Base-by-base conservation (phyloP, 2,113 vertebrate genomes). In the Psettodes erumei region DNA sequence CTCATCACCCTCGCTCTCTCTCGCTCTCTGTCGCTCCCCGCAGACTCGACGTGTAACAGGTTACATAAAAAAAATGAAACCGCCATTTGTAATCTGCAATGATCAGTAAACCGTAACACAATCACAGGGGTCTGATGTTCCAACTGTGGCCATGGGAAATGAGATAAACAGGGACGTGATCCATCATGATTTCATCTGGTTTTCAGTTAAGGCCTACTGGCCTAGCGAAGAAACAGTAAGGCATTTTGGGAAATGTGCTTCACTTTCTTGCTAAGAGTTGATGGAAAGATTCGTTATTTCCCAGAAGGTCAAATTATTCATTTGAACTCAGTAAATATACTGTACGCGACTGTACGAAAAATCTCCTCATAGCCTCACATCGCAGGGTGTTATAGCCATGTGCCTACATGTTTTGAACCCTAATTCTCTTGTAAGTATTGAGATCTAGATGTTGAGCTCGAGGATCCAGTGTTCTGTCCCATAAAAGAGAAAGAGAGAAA, bases 11-110 rank as follows among this genome's bases (percentile, higher is more conserved):
- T 47, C 0, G n/a, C n/a, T n/a, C 0, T 60, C 4, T 6, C 27
- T 11, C 19, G 16, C 58, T 61, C 27, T 25, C 40, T 28, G 13
- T 64, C 30, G 16, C 10, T 30, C 30, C 58, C 25, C 51, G 6
- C 23, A 68, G 11, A 21, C 56, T 25, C 21, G 28, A 28, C 3
- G 5, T 63, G 23, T 38, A 62, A 37, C 40, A 47, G 23, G 12
- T 63, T 50, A 18, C 19, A 42, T 59, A 35, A 25, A 67, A 25
- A 67, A 38, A 23, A 23, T 55, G 2, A 27, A 42, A n/a, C 8
- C 28, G 45, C 60, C 30, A 47, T 54, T 54, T 60, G 54, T 66
- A 21, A 58, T 76, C 38, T 10, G 28, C 35, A 64, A 33, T n/a
- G 40, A 64, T 50, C 27, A 28, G 58, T 71, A n/a, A 62, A 70